Evolutionary conservation across 2,797 vertebrate genomes (phyloP), one percentile per base, ranked within the genome.

Genomic region (Avahi laniger): DNA sequence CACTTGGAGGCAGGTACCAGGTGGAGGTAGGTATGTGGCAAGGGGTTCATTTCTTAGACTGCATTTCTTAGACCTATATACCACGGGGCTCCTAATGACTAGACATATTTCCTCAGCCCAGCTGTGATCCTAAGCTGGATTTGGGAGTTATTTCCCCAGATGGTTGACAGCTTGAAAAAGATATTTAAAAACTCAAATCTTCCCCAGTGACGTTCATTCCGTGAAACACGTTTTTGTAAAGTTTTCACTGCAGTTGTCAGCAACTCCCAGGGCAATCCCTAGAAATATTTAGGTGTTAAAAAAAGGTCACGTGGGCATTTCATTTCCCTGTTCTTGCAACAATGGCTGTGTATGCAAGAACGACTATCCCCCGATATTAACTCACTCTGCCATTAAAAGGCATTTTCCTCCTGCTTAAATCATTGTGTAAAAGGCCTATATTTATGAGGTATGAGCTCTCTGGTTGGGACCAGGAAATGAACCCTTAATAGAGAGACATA

Each of bases 401-500:
- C 52, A 4, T 97, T 98, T 98, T 97, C 88, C 95, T 95, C 82
- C 41, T 93, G 97, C 96, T 97, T 98, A 98, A 98, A 98, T 98
- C 98, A 98, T 97, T 97, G 98, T 97, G 97, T 97, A 97, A 48
- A 94, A 97, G 92, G 91, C 93, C 92, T 0, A 18, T 98, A 98
- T 98, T 98, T 98, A 98, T 98, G 98, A 98, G 98, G 98, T 98
- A 98, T 26, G 88, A 98, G 98, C 91, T 98, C 88, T 96, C 97
- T 98, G 98, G 97, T 98, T 85, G 95, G 98, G 97, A 98, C 97
- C 98, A 98, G 98, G 98, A 99, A 99, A 99, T 98, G 98, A 98
- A 98, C 91, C 97, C 98, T 97, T 98, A 98, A 98, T 98, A 98
- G 98, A 98, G 96, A 98, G 98, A 98, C 98, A 98, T 98, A 99